A percentile compares a stretch with the other conserved stretches of the same genome.
These are phyloP conservation scores for Diadophis punctatus DNA, from an alignment of 2,113 vertebrate genomes.

Conservation along the genomic window DNA sequence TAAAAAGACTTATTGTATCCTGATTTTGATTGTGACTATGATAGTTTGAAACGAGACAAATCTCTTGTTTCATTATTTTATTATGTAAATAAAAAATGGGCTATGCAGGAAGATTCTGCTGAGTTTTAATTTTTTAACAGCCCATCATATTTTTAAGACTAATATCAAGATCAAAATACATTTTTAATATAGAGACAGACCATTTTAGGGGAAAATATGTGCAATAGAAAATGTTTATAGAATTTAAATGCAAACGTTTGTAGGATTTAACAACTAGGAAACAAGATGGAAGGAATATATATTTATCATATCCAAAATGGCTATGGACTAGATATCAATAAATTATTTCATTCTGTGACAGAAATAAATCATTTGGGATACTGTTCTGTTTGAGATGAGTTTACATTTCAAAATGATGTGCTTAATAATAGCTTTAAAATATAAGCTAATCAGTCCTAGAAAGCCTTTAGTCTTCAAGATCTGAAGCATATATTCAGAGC, in stretches of 20 bases:
- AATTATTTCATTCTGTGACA: neutral
- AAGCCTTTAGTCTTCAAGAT: neutral
- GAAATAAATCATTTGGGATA: neutral
- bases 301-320: neutral
- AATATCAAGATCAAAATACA: neutral
- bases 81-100: neutral
- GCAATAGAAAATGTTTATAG: neutral
- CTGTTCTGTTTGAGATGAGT: neutral
- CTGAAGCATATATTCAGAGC: neutral
- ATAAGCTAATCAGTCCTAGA: neutral
- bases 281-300: neutral
- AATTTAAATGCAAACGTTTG: neutral
- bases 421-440: neutral
- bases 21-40: neutral
- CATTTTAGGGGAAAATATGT: neutral
- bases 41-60: neutral
- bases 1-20: neutral
- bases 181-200: neutral
- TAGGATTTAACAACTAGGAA: neutral
- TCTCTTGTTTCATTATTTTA: neutral
- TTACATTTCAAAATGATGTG: neutral
- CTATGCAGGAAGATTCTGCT: neutral
- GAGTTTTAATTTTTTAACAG: neutral
- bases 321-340: neutral
- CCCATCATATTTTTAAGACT: neutral